phyloP scores from a whole-genome alignment of 2,888 invertebrate genomes.

The Rotaria sp. region DNA sequence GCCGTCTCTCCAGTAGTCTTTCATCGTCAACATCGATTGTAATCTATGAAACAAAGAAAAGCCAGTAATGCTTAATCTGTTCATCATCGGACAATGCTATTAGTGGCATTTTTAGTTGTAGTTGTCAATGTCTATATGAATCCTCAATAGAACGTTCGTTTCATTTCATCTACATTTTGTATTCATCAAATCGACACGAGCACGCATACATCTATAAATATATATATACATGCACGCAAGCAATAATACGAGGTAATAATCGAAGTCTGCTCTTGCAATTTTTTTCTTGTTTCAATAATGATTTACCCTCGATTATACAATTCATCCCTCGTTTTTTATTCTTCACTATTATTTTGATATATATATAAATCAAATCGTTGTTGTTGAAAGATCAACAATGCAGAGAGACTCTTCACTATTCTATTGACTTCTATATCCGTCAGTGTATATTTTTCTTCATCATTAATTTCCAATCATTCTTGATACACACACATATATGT shows the following conservation, averaged over 20 bases:
- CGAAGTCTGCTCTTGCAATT: neutral
- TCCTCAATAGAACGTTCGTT: neutral
- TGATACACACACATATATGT: neutral
- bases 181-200: conserved; percentile 1
- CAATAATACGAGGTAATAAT: neutral
- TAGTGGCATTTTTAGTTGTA: neutral
- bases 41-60: neutral
- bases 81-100: conserved; percentile 3
- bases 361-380: neutral
- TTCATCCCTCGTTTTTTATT: neutral
- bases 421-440: neutral
- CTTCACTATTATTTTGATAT: neutral
- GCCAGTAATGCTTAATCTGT: neutral
- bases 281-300: neutral
- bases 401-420: neutral
- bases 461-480: neutral
- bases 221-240: neutral
- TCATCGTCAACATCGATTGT: neutral
- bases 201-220: neutral
- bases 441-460: neutral
- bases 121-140: neutral
- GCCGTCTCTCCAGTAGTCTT: neutral
- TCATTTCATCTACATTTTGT: conserved; percentile 14
- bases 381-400: neutral
- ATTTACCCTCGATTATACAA: neutral